Conservation (phyloP, 2,797 vertebrate genomes). For the Darevskia nairensis region DNA sequence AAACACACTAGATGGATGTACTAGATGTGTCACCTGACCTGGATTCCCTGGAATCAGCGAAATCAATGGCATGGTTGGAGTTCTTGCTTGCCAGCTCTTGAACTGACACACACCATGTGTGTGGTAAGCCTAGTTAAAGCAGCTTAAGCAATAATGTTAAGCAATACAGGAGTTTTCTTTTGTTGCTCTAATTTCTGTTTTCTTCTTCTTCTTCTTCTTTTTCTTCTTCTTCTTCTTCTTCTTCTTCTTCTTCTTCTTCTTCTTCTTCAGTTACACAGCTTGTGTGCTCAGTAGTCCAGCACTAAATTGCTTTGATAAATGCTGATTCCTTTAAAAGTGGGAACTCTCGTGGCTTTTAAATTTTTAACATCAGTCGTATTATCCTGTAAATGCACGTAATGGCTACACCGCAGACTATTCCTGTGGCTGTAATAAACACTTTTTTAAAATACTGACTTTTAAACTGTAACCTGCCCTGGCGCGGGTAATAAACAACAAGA, state of each 20-base stretch:
- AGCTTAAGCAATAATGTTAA: slow-evolving; percentile 29
- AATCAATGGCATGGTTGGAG: slow-evolving; percentile 24
- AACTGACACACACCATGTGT: background rate
- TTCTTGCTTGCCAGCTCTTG: slow-evolving; percentile 1
- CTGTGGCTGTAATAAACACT: too few relatives aligned
- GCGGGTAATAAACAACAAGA: too few relatives aligned
- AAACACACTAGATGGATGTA: slow-evolving; percentile 46
- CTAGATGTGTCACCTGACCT: slow-evolving; percentile 49
- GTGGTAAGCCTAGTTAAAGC: slow-evolving; percentile 1
- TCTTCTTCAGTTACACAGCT: slow-evolving; percentile 1
- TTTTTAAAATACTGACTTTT: too few relatives aligned
- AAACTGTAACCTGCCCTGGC: too few relatives aligned
- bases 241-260: too few relatives aligned
- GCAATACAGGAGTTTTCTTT: background rate
- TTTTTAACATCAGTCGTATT: slow-evolving; percentile 18
- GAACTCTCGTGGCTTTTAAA: background rate
- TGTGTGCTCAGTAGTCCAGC: background rate
- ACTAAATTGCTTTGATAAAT: background rate
- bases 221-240: too few relatives aligned
- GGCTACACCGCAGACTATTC: background rate
- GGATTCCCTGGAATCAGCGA: slow-evolving; percentile 13
- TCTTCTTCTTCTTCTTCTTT: background rate
- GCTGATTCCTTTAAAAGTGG: background rate
- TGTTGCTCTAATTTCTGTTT: slow-evolving; percentile 16
- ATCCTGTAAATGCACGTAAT: background rate